Percentiles rank a stretch among this genome's conserved stretches.
Conservation (phyloP, 2,888 invertebrate species). For the Napeogenes inachia region DNA sequence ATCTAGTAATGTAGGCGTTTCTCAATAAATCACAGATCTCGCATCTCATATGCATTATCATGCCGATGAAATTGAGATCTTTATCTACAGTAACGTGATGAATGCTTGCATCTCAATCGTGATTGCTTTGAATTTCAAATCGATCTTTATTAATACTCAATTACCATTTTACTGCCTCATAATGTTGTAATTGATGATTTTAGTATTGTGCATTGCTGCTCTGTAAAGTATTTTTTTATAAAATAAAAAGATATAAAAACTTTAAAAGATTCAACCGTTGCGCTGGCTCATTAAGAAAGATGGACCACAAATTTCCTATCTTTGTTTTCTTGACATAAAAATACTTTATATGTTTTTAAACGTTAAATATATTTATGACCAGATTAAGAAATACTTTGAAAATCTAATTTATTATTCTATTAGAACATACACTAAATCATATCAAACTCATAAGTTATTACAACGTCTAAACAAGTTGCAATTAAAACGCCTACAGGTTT, state of each 20-base stretch:
- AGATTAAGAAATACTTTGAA: not conserved
- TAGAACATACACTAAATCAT: not conserved
- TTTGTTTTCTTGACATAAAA: too few species aligned
- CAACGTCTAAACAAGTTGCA: slow-evolving; percentile 8
- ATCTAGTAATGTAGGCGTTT: slow-evolving; percentile 5
- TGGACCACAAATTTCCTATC: too few species aligned
- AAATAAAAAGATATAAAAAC: too few species aligned
- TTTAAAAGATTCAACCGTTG: too few species aligned
- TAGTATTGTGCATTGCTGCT: too few species aligned
- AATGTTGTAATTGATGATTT: not conserved
- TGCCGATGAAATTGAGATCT: slow-evolving; percentile 12
- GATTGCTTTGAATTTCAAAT: slow-evolving; percentile 15
- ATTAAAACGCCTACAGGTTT: slow-evolving; percentile 26
- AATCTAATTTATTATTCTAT: slow-evolving; percentile 1
- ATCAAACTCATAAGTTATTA: slow-evolving; percentile 8
- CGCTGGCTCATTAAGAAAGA: too few species aligned
- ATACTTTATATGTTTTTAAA: too few species aligned
- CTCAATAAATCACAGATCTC: slow-evolving; percentile 4
- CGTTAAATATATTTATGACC: not conserved
- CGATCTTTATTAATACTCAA: slow-evolving; percentile 15
- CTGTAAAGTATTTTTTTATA: too few species aligned
- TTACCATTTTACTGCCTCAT: slow-evolving; percentile 3
- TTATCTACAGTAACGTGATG: slow-evolving; percentile 8
- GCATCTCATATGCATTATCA: not conserved
- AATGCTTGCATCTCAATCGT: slow-evolving; percentile 7